A percentile compares a stretch with the other conserved stretches of the same genome.
These are phyloP conservation scores for Hermaeophaga mercurialis DNA, from an alignment of 2,888 invertebrate species.

Conservation along the genomic window DNA sequence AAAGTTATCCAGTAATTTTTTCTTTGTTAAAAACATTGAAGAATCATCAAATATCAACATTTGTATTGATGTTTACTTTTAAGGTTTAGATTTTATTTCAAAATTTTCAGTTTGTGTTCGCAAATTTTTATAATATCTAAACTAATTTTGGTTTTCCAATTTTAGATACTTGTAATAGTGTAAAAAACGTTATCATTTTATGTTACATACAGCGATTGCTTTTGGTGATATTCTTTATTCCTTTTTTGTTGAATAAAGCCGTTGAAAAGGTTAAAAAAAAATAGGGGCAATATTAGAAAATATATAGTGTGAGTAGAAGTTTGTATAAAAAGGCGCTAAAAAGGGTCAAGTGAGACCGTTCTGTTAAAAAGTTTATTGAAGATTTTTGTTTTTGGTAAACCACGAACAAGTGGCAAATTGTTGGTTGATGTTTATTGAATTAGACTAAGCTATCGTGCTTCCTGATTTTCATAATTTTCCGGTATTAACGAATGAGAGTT, in stretches of 20 bases:
- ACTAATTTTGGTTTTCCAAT: too few relatives aligned
- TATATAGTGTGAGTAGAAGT: conserved; percentile 37
- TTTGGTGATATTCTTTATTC: too few relatives aligned
- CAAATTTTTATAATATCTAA: too few relatives aligned
- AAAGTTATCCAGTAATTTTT: too few relatives aligned
- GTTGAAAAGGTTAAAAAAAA: conserved; percentile 21
- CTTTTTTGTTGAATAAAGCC: conserved; percentile 1
- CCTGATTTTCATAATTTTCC: conserved; percentile 50
- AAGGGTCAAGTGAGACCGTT: conserved; percentile 27
- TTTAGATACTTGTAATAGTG: too few relatives aligned
- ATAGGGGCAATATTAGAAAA: conserved; percentile 55
- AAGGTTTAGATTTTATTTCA: too few relatives aligned
- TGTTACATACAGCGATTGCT: too few relatives aligned
- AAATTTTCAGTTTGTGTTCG: too few relatives aligned
- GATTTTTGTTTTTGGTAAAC: conserved; percentile 25
- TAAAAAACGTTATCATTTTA: too few relatives aligned
- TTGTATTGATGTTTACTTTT: too few relatives aligned
- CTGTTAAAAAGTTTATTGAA: conserved; percentile 33
- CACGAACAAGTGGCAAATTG: conserved; percentile 32
- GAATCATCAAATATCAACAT: too few relatives aligned
- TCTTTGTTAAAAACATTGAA: too few relatives aligned
- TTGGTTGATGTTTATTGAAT: conserved; percentile 39
- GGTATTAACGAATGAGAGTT: conserved; percentile 44
- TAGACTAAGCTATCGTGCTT: conserved; percentile 52
- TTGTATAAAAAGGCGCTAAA: conserved; percentile 28